Percentiles rank a stretch among this genome's conserved stretches.
Evolutionary conservation across 2,888 invertebrate genomes (phyloP).

Genomic region (Allophyes oxyacanthae): DNA sequence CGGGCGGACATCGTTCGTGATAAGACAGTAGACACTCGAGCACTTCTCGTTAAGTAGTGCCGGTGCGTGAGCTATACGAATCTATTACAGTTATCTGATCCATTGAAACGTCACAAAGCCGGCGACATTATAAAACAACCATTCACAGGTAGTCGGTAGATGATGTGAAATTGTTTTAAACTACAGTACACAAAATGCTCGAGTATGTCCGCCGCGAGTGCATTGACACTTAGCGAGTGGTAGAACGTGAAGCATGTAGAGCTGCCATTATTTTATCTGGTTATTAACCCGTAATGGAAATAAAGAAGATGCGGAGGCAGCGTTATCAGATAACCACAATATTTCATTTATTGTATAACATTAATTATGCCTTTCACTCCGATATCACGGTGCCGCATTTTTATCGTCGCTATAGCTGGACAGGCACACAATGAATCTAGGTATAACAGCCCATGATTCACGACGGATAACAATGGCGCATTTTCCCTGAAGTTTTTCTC

Average conservation of each 20-base stretch:
- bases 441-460: not conserved
- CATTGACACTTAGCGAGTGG: constrained; percentile 67
- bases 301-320: constrained; percentile 52
- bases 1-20: constrained; percentile 47
- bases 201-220: constrained; percentile 61
- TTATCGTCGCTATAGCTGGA: constrained; percentile 1
- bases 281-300: constrained; percentile 63
- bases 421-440: not conserved
- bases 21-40: constrained; percentile 60
- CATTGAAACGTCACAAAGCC: constrained; percentile 9
- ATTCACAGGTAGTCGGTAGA: constrained; percentile 52
- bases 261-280: constrained; percentile 65
- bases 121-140: constrained; percentile 36
- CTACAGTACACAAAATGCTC: constrained; percentile 58
- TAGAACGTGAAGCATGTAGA: constrained; percentile 51
- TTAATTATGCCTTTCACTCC: constrained; percentile 14
- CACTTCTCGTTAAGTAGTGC: constrained; percentile 57
- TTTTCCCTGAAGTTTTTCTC: constrained; percentile 22
- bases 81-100: constrained; percentile 26
- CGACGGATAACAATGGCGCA: constrained; percentile 10
- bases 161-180: constrained; percentile 50
- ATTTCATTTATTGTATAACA: constrained; percentile 34
- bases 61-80: constrained; percentile 11
- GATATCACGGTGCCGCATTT: not conserved
- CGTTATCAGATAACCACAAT: constrained; percentile 53